Evolutionary conservation across 2,797 vertebrate species (phyloP), one percentile per base, ranked within the genome.

Genomic region (Pachyuromys duprasi): DNA sequence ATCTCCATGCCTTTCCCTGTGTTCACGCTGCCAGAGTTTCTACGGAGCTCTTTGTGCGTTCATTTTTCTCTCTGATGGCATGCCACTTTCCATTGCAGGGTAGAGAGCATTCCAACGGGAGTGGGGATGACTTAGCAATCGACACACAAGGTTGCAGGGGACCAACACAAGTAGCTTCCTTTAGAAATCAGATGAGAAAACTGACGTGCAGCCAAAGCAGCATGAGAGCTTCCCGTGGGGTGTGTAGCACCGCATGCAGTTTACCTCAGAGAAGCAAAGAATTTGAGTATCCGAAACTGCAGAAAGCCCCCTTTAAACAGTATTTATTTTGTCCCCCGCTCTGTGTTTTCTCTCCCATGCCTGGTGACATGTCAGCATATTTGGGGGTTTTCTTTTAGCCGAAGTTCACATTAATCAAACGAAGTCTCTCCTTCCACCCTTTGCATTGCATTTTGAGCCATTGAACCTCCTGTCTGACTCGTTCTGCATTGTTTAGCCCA

Each of bases 201-300:
- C 94, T 95, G 93, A 96, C 97, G 96, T 97, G 97, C 97, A 98
- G 98, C 97, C 97, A 95, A 95, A 90, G 96, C 93, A 95, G 95
- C 69, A 63, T 90, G 95, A 96, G 95, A 97, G 97, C 93, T 97
- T 98, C 97, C 98, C 97, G 94, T 88, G 97, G 94, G 95, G 95
- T 91, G 96, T 96, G 96, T 95, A 97, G 95, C 97, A 97, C 98
- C 97, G 97, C 96, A 96, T 96, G 95, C 97, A 96, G 87, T 45
- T 92, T 28, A 31, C 65, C 33, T 91, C 83, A 33, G 96, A 94
- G 62, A 90, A 92, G 79, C 42, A 83, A 70, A 98, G 28, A 83
- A 74, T 96, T 91, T 93, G 36, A 90, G 39, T 97, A 96, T 92
- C 94, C 93, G 93, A 62, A 97, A 95, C 82, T 74, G 95, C 81